Evolutionary conservation across 2,113 vertebrate genomes (phyloP).

Genomic region (mouse (Mus musculus)): DNA sequence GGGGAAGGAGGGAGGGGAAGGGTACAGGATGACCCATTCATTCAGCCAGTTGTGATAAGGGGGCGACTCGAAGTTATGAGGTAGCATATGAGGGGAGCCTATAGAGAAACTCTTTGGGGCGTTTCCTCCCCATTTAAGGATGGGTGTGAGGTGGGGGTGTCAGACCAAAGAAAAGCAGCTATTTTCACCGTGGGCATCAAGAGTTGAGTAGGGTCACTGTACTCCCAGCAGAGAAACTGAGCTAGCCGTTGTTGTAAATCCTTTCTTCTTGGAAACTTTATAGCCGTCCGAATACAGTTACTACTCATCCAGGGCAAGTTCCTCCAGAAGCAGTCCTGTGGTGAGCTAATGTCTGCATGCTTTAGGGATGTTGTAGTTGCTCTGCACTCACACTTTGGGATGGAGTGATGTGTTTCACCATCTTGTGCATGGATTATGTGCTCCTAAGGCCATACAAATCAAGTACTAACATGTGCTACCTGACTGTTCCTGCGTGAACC

Average conservation of each 20-base stretch:
- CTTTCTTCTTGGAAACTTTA: constrained; percentile 83
- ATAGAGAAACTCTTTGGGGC: not conserved
- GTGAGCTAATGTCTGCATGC: constrained; percentile 88
- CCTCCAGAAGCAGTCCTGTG: constrained; percentile 93
- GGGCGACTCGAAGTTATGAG: not conserved
- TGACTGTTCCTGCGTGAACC: not conserved
- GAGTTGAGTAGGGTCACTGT: not conserved
- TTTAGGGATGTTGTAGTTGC: constrained; percentile 19
- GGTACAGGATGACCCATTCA: not conserved
- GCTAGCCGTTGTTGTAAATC: constrained; percentile 64
- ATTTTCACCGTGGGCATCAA: not conserved
- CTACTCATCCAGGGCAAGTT: constrained; percentile 93
- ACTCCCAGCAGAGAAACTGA: constrained; percentile 39
- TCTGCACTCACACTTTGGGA: not conserved
- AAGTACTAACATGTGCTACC: constrained; percentile 23
- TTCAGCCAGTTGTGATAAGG: not conserved
- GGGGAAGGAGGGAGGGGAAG: not conserved
- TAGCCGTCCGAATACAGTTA: constrained; percentile 96
- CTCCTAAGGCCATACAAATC: constrained; percentile 8
- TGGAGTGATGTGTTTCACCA: not conserved
- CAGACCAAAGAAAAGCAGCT: not conserved
- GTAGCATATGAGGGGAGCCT: not conserved
- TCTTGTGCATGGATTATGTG: not conserved
- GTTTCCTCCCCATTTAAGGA: not conserved
- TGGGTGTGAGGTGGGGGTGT: not conserved